A percentile compares a stretch with the other conserved stretches of the same genome.
Conservation (phyloP, 2,797 vertebrate species). For the Crenuchus spilurus region DNA sequence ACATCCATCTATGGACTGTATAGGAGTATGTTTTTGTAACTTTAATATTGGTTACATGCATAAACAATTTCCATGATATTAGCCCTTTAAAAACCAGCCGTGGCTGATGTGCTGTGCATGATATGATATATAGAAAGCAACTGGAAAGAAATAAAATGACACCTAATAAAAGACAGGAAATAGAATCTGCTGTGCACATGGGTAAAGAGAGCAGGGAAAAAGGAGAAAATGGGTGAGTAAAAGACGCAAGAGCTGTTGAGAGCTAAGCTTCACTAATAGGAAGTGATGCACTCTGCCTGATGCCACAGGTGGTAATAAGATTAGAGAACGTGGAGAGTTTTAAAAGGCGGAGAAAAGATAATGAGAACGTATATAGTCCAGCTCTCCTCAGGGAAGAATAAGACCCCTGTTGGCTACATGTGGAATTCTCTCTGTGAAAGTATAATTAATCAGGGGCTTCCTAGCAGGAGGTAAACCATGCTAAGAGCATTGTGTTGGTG, state of each 20-base stretch:
- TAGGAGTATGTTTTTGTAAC: no score
- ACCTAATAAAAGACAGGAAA: neutral
- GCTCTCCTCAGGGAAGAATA: slow-evolving; percentile 40
- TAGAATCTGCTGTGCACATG: neutral
- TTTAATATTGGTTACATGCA: no score
- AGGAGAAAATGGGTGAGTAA: slow-evolving; percentile 18
- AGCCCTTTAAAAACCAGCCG: no score
- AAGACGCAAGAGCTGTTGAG: slow-evolving; percentile 24
- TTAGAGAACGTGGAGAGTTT: slow-evolving; percentile 51
- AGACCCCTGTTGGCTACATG: slow-evolving; percentile 22
- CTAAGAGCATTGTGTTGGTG: slow-evolving; percentile 26
- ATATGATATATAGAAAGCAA: neutral
- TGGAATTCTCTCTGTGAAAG: slow-evolving; percentile 14
- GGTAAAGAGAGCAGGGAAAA: neutral
- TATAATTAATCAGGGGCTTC: slow-evolving; percentile 47
- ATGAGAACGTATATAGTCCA: slow-evolving; percentile 44
- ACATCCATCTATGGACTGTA: no score
- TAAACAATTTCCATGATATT: no score
- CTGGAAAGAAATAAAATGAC: neutral
- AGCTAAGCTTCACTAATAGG: slow-evolving; percentile 35
- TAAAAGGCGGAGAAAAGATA: slow-evolving; percentile 50
- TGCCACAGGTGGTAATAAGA: slow-evolving; percentile 51
- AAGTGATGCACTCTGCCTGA: slow-evolving; percentile 39
- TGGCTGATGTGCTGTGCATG: no score
- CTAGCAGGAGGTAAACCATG: slow-evolving; percentile 30